Base-by-base conservation (phyloP, 2,888 invertebrate genomes). In the Augiades crinisus region DNA sequence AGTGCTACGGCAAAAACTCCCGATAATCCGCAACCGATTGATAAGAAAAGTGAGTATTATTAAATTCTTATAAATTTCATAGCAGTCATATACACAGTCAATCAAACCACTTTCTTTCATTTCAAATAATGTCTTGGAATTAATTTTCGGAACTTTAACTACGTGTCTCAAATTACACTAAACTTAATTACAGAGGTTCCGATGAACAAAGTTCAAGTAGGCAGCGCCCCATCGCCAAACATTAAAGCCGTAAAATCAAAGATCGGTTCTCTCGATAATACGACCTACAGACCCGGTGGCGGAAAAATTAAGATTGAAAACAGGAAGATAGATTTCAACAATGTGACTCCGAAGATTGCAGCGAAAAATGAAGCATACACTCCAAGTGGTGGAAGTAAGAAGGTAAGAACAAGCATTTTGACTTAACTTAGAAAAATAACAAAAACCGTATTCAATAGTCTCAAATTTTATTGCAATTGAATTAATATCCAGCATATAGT, bases 181-280 rank as follows among this genome's bases (percentile, higher is more conserved):
- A 43, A 31, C 5, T 5, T 27, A 16, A 19, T 44, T 37, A 14
- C 82, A 95, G 93, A 94, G 92, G 90, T 97, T 70, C 96, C 97
- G 61, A 97, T 97, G 96, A 98, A 97, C 80, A 97, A 97, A 90
- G 88, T 97, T 57, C 96, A 97, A 91, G 97, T 97, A 40, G 98
- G 98, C 46, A 94, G 95, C 65, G 96, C 96, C 50, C 97, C 97
- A 53, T 97, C 97, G 49, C 98, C 97, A 17, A 98, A 98, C 81
- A 91, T 97, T 67, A 98, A 97, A 88, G 93, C 95, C 58, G 95
- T 96, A n/a, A 94, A 93, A 77, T 97, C 97, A 16, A 98, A 97
- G 90, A 96, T 98, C 66, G 97, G 97, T 12, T 98, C 97, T 2
- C 82, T 98, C 75, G 94, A 96, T n/a, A 98, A 98, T 79, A 91